Evolutionary conservation across 2,797 vertebrate species (phyloP).

Genomic region (Spea hammondii): DNA sequence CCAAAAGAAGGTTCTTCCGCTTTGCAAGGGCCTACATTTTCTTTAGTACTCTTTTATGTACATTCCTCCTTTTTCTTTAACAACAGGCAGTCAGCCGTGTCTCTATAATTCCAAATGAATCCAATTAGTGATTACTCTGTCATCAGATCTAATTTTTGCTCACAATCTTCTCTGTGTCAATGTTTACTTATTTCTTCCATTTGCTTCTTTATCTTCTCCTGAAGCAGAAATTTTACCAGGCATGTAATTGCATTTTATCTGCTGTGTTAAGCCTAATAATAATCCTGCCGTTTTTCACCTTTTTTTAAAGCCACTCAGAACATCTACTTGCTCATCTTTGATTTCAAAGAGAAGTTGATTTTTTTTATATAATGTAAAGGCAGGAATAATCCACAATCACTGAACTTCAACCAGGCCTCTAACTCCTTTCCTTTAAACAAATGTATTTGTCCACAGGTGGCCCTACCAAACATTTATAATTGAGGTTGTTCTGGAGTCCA

Average conservation of each 20-base stretch:
- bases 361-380: neutral
- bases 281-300: conserved; percentile 40
- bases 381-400: neutral
- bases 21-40: conserved; percentile 25
- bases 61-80: conserved; percentile 43
- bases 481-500: no score
- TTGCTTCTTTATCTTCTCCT: conserved; percentile 50
- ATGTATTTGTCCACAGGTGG: no score
- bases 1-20: conserved; percentile 15
- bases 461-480: no score
- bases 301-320: conserved; percentile 26
- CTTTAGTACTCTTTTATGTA: conserved; percentile 29
- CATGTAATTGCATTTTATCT: conserved; percentile 54
- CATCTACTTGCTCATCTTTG: conserved; percentile 11
- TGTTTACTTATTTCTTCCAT: conserved; percentile 51
- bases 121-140: conserved; percentile 53
- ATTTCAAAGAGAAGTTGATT: neutral
- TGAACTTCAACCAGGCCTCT: no score
- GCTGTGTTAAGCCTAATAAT: conserved; percentile 53
- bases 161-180: conserved; percentile 47
- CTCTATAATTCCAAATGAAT: conserved; percentile 50
- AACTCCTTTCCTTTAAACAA: no score
- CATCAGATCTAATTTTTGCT: conserved; percentile 52
- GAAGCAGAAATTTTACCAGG: conserved; percentile 50
- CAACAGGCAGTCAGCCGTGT: conserved; percentile 51